Evolutionary conservation across 2,888 invertebrate genomes (phyloP), one percentile per base, ranked within the genome.

Genomic region (Chrysotoxum bicinctum): DNA sequence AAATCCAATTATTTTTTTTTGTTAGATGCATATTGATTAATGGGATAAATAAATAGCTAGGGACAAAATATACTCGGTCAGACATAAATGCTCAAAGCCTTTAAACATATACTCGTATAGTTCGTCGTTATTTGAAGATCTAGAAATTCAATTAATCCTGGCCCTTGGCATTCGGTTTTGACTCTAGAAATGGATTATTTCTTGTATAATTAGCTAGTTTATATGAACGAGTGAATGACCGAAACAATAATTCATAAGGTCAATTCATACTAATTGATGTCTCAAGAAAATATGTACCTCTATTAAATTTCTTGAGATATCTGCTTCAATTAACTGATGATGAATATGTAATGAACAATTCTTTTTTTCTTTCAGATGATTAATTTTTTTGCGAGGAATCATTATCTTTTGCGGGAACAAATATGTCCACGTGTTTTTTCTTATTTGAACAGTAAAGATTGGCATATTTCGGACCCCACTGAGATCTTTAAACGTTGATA

Each of bases 1-100:
- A 68, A 76, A 68, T 68, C 75, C 68, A 45, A 58, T 58, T 68
- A 66, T 16, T 48, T 58, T 21, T 23, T 50, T 23, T 5, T 14
- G 12, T 48, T 50, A 45, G n/a, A 54, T 54, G 16, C 35, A 32
- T 54, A 32, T 40, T 64, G 10, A 52, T 32, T 45, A 26, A 43
- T 43, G 8, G 21, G 74, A 73, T 73, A 35, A 23, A 35, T 32
- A 21, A 23, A 19, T 40, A 48, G 19, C 5, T 58, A 14, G 19
- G 30, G 26, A 73, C 8, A 14, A 19, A 26, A 16, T 50, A 52
- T 52, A 7, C 10, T 7, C 8, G 16, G 14, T 32, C n/a, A 40
- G 4, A 40, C 7, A 40, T 40, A 26, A 40, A 16, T 23, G 23
- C 40, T 16, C 23, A 26, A 26, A 16, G 60, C 10, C 16, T 26